phyloP scores from a whole-genome alignment of 2,888 invertebrate genomes.

The Tetragnatha montana region DNA sequence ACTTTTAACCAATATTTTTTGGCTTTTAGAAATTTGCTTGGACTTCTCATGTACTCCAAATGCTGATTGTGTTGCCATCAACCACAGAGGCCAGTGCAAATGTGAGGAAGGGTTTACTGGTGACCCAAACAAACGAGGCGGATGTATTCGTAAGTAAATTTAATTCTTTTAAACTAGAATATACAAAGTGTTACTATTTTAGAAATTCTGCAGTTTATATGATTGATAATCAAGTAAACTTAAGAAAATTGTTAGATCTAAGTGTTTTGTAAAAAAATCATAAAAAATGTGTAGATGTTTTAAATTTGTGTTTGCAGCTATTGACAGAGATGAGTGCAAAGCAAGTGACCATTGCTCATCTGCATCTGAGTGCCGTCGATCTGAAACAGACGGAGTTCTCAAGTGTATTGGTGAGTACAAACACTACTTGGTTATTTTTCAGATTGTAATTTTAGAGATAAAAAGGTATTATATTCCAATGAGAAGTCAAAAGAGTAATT shows the following conservation, averaged over 20 bases:
- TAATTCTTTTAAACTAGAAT: neutral
- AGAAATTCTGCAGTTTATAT: neutral
- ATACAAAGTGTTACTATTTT: neutral
- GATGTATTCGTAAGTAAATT: slow-evolving; percentile 81
- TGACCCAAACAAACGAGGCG: slow-evolving; percentile 91
- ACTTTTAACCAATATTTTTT: neutral
- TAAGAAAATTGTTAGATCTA: neutral
- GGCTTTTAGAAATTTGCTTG: slow-evolving; percentile 80
- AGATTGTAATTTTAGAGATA: neutral
- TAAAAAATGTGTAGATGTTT: neutral
- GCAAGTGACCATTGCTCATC: slow-evolving; percentile 75
- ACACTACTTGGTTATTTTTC: too few relatives aligned
- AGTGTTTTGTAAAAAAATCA: neutral
- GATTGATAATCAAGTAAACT: neutral
- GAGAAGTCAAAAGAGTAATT: too few relatives aligned
- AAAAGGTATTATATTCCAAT: neutral
- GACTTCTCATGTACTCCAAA: slow-evolving; percentile 90
- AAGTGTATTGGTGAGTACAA: slow-evolving; percentile 70
- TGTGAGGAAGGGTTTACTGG: slow-evolving; percentile 89
- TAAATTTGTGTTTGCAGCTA: slow-evolving; percentile 49
- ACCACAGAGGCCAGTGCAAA: slow-evolving; percentile 81
- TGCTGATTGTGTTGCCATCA: slow-evolving; percentile 82
- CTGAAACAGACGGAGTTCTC: slow-evolving; percentile 79
- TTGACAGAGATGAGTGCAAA: slow-evolving; percentile 72
- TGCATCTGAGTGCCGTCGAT: slow-evolving; percentile 85